Conservation (phyloP, 2,797 vertebrate species). For the Cynodonichthys magdalenae region DNA sequence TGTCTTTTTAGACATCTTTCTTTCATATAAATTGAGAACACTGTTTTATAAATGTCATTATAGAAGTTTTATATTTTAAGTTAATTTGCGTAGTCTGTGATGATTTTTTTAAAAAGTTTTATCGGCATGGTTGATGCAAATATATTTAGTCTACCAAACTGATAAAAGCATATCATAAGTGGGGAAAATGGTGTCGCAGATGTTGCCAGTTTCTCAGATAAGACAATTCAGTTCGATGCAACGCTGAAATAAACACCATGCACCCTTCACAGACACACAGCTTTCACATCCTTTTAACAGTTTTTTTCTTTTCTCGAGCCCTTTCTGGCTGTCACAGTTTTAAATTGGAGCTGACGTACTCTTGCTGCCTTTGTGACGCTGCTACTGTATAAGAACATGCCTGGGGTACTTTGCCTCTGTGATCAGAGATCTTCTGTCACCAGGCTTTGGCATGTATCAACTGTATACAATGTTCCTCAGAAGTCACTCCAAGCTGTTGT, state of each 20-base stretch:
- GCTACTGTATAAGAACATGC: conserved; percentile 63
- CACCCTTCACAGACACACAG: conserved; percentile 4
- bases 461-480: conserved; percentile 58
- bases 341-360: conserved; percentile 58
- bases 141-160: too few relatives aligned
- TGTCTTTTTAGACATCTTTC: too few relatives aligned
- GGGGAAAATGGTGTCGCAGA: neutral
- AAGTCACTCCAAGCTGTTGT: conserved; percentile 60
- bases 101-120: too few relatives aligned
- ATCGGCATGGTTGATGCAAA: too few relatives aligned
- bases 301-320: conserved; percentile 30
- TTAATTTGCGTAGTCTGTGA: too few relatives aligned
- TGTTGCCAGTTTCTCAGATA: neutral
- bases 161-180: too few relatives aligned
- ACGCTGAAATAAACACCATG: neutral
- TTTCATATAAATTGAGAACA: too few relatives aligned
- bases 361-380: conserved; percentile 49
- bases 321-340: conserved; percentile 47
- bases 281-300: conserved; percentile 41
- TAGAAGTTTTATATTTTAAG: too few relatives aligned
- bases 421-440: conserved; percentile 57
- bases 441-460: conserved; percentile 52
- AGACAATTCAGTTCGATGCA: neutral
- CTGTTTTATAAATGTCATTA: too few relatives aligned
- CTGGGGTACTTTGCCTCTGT: conserved; percentile 55